Base-by-base conservation (phyloP, 2,113 vertebrate genomes). In the Anolis sagrei region DNA sequence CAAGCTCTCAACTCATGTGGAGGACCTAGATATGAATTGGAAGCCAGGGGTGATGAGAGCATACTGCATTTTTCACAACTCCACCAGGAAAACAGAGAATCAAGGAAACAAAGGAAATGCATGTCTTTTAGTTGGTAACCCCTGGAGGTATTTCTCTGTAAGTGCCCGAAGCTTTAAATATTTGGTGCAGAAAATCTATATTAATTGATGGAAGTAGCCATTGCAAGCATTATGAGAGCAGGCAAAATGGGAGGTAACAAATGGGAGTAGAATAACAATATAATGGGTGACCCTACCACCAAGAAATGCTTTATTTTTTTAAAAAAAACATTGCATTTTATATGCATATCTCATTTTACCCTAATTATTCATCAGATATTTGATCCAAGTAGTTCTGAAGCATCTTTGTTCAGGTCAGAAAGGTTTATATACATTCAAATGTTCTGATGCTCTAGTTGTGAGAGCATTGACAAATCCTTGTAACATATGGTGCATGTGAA, bases 381-480 rank as follows among this genome's bases (percentile, higher is more conserved):
- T 77, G 70, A 32, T 16, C 64, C 64, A 29, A 61, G 32, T 13
- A 51, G 19, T n/a, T 18, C 7, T 68, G 29, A 5, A 51, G 32
- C n/a, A 51, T 76, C 1, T 19, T 66, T 7, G 77, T 72, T 48
- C 64, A 76, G 39, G 29, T 44, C 39, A 27, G 61, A 83, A 48
- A 34, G 61, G 21, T 78, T 87, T 88, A 11, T 69, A 39, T 84
- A 10, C 11, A 51, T 84, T 84, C 61, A 84, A 77, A 84, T 64
- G 11, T 21, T 32, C 19, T 51, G 48, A 8, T 32, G 21, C 76
- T 64, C 74, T 51, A 62, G 66, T 29, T 76, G 58, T 69, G 75
- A 66, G 23, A 19, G 61, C 29, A 84, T 89, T 90, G 87, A 83
- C 80, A 85, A n/a, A 44, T 29, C 80, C 80, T 85, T 86, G 54